phyloP scores from a whole-genome alignment of 2,797 vertebrate species.

The Pagetopsis macropterus region DNA sequence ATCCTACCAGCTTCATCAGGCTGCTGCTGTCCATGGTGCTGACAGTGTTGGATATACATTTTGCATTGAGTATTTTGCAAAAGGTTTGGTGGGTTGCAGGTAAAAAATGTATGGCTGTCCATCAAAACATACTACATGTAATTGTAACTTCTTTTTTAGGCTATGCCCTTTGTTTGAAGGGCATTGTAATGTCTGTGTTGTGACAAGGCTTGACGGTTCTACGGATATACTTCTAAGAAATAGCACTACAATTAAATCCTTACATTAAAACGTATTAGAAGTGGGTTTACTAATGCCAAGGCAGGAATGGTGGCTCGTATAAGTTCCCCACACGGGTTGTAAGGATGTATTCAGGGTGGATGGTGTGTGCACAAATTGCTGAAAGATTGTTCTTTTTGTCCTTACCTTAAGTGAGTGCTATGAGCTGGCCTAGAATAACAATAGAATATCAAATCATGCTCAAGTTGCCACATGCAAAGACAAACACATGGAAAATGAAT shows the following conservation, averaged over 20 bases:
- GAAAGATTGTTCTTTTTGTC: neutral
- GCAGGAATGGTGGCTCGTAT: neutral
- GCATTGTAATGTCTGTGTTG: neutral
- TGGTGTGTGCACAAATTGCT: neutral
- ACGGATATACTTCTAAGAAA: neutral
- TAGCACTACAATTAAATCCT: neutral
- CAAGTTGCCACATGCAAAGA: neutral
- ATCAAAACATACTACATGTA: neutral
- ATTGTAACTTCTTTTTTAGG: neutral
- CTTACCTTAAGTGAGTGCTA: neutral
- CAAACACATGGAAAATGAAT: neutral
- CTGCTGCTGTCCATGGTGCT: constrained; percentile 13
- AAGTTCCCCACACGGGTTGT: neutral
- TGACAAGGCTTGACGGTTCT: neutral
- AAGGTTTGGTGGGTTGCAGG: neutral
- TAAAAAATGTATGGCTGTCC: neutral
- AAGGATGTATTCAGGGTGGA: neutral
- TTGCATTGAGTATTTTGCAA: neutral
- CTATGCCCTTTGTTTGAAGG: neutral
- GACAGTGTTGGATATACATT: neutral
- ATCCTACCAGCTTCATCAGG: neutral
- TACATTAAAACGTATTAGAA: neutral
- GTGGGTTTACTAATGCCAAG: neutral
- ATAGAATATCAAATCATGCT: neutral
- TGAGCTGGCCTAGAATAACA: neutral